phyloP scores from a whole-genome alignment of 2,113 vertebrate genomes.

The Gasterosteus nipponicus region DNA sequence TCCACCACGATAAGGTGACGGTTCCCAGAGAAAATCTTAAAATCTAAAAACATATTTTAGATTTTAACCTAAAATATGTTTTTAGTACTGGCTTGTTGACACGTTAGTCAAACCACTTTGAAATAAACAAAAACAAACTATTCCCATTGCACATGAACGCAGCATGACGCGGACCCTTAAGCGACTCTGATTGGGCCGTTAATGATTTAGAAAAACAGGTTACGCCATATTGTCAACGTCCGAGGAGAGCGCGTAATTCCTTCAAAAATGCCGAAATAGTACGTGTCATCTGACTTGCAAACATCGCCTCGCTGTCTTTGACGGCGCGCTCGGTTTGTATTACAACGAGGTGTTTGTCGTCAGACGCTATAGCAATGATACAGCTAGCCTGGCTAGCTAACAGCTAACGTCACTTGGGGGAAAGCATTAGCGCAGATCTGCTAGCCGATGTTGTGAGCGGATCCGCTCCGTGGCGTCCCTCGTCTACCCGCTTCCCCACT shows the following conservation, averaged over 20 bases:
- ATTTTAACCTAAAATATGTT: neutral
- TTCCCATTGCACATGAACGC: conserved; percentile 31
- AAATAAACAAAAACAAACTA: neutral
- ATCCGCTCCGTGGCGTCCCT: conserved; percentile 24
- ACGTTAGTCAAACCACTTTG: neutral
- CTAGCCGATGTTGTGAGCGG: conserved; percentile 39
- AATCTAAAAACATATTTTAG: too few relatives aligned
- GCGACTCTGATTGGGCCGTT: conserved; percentile 58
- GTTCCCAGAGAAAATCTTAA: too few relatives aligned
- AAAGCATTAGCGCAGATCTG: conserved; percentile 32
- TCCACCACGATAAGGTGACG: too few relatives aligned
- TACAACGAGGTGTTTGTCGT: neutral
- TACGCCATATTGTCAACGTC: conserved; percentile 71
- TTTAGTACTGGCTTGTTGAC: neutral
- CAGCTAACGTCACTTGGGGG: neutral
- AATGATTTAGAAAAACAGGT: conserved; percentile 59
- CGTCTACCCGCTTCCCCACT: conserved; percentile 26
- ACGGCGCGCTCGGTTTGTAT: neutral
- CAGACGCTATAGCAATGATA: neutral
- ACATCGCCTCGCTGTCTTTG: neutral
- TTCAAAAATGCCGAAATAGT: conserved; percentile 71
- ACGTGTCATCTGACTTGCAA: conserved; percentile 46
- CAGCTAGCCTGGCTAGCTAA: neutral
- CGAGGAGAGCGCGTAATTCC: conserved; percentile 19
- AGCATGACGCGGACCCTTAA: conserved; percentile 21